Evolutionary conservation across 2,113 vertebrate genomes (phyloP).

Genomic region (Caracal caracal): DNA sequence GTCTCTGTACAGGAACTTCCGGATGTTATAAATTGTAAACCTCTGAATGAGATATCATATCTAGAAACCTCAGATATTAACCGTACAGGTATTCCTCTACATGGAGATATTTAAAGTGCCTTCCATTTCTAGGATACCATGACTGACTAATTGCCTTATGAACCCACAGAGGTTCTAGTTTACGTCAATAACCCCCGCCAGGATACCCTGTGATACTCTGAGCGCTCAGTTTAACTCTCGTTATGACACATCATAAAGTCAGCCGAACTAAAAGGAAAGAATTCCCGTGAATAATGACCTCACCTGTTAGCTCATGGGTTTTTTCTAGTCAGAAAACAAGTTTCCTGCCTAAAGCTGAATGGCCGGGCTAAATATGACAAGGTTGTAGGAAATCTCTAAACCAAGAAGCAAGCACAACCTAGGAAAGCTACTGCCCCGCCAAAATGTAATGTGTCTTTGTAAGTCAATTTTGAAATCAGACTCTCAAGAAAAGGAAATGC

Average conservation of each 20-base stretch:
- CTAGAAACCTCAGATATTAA: not conserved
- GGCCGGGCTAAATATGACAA: not conserved
- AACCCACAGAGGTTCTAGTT: not conserved
- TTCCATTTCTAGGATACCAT: not conserved
- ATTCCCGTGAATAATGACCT: not conserved
- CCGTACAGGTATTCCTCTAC: not conserved
- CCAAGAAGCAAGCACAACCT: not conserved
- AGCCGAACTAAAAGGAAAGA: not conserved
- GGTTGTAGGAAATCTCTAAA: not conserved
- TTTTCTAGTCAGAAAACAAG: constrained; percentile 22
- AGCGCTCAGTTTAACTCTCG: not conserved
- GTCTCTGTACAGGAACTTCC: not conserved
- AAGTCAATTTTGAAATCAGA: constrained; percentile 69
- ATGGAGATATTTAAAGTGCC: not conserved
- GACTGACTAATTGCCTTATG: not conserved
- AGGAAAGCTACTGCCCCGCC: not conserved
- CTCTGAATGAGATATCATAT: not conserved
- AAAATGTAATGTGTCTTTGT: constrained; percentile 37
- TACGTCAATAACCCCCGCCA: not conserved
- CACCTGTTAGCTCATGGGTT: not conserved
- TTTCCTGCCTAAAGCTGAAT: not conserved
- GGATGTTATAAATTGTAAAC: not conserved
- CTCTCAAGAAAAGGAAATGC: constrained; percentile 51
- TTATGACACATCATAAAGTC: not conserved
- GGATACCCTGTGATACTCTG: not conserved